Evolutionary conservation across 2,797 vertebrate genomes (phyloP).

Genomic region (Pseudocheirus occidentalis): DNA sequence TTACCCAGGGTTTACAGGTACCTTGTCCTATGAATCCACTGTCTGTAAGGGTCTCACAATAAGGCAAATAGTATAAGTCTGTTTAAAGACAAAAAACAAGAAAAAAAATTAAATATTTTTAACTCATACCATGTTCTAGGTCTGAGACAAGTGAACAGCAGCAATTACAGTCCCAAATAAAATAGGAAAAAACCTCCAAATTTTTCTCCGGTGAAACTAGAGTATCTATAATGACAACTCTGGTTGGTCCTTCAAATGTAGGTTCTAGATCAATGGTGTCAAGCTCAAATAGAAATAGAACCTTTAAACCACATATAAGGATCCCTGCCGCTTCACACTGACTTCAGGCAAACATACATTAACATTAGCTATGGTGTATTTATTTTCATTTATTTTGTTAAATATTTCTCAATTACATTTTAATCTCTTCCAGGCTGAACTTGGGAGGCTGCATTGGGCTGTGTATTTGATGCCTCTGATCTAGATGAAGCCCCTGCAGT

Average conservation of each 20-base stretch:
- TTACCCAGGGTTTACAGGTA: no score
- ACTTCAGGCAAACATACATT: background rate
- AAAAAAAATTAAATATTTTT: no score
- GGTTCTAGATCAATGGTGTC: background rate
- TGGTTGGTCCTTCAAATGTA: background rate
- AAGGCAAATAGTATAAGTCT: no score
- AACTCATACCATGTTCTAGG: background rate
- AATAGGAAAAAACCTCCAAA: background rate
- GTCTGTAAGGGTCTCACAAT: no score
- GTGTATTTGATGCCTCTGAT: background rate
- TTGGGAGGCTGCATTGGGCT: background rate
- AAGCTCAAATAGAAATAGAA: background rate
- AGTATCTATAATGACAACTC: background rate
- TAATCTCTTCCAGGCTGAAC: background rate
- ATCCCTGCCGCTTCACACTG: background rate
- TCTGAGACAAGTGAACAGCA: background rate
- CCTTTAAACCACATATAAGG: background rate
- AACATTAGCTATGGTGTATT: background rate
- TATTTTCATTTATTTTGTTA: background rate
- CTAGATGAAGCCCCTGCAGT: background rate
- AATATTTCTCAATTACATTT: background rate
- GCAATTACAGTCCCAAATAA: background rate
- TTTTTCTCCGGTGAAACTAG: background rate
- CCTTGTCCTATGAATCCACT: no score
- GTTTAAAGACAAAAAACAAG: no score